A percentile compares a stretch with the other conserved stretches of the same genome.
Evolutionary conservation across 2,797 vertebrate species (phyloP).

Genomic region (Siniperca scherzeri): DNA sequence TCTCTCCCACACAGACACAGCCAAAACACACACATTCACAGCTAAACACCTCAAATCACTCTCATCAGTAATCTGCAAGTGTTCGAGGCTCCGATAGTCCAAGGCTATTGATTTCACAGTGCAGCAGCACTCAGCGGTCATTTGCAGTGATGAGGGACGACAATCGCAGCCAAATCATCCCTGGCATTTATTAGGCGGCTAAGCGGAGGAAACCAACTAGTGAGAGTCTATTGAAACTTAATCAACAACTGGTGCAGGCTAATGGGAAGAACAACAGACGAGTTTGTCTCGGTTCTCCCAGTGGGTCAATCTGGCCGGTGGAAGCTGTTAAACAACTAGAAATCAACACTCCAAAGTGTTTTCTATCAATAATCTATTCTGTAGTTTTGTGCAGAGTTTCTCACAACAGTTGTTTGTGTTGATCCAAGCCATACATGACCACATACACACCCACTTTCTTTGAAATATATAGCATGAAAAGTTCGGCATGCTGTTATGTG

Average conservation of each 20-base stretch:
- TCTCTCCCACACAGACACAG: neutral
- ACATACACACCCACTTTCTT: neutral
- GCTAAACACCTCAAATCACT: conserved; percentile 68
- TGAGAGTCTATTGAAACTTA: conserved; percentile 80
- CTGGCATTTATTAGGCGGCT: conserved; percentile 80
- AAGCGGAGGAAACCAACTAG: conserved; percentile 70
- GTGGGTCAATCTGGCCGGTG: conserved; percentile 29
- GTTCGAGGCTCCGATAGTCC: conserved; percentile 69
- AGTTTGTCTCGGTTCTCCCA: conserved; percentile 62
- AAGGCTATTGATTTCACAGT: conserved; percentile 77
- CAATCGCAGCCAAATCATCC: conserved; percentile 78
- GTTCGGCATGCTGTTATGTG: neutral
- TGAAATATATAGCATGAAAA: conserved; percentile 29
- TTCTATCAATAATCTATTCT: conserved; percentile 26
- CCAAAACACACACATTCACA: conserved; percentile 31
- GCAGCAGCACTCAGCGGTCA: conserved; percentile 75
- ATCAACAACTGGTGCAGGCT: conserved; percentile 76
- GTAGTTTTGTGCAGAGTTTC: neutral
- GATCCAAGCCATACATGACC: neutral
- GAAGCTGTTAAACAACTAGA: conserved; percentile 45
- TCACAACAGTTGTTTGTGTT: neutral
- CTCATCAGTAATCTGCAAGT: conserved; percentile 76
- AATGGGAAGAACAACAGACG: conserved; percentile 62
- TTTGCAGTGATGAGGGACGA: conserved; percentile 82
- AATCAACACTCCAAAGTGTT: conserved; percentile 44